Evolutionary conservation across 2,888 invertebrate species (phyloP).

Genomic region (Melikaiella ostensackeni): DNA sequence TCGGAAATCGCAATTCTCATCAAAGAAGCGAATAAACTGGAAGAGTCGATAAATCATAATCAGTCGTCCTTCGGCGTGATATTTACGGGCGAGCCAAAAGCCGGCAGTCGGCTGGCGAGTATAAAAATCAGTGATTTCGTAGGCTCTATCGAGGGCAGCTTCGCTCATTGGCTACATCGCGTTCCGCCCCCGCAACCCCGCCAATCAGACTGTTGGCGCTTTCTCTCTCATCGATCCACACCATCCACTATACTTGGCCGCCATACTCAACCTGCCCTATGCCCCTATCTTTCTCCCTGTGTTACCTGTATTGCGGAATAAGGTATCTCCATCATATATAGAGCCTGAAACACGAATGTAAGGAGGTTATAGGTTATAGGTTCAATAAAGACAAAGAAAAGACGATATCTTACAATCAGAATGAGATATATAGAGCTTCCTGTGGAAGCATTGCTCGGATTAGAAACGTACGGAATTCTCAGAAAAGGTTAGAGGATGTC

Average conservation of each 20-base stretch:
- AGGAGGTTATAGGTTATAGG: conserved; percentile 8
- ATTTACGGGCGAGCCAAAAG: conserved; percentile 66
- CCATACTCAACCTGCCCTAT: conserved; percentile 49
- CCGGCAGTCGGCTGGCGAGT: conserved; percentile 58
- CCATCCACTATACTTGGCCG: conserved; percentile 53
- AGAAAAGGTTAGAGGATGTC: conserved; percentile 29
- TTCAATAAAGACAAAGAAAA: neutral
- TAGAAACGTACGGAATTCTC: neutral
- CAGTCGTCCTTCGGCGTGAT: conserved; percentile 61
- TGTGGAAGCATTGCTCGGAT: neutral
- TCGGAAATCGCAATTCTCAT: conserved; percentile 22
- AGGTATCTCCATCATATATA: neutral
- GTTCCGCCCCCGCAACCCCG: conserved; percentile 74
- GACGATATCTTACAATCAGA: neutral
- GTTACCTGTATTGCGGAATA: conserved; percentile 22
- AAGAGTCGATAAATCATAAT: conserved; percentile 61
- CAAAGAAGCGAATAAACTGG: conserved; percentile 47
- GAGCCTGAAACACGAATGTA: neutral
- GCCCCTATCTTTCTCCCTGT: conserved; percentile 50
- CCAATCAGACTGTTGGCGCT: conserved; percentile 71
- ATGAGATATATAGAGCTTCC: neutral
- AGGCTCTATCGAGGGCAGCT: conserved; percentile 71
- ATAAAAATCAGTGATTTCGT: conserved; percentile 76
- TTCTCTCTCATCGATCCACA: conserved; percentile 57
- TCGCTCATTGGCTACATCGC: conserved; percentile 73